Conservation (phyloP, 2,888 invertebrate species). For the Chloroclysta siterata region DNA sequence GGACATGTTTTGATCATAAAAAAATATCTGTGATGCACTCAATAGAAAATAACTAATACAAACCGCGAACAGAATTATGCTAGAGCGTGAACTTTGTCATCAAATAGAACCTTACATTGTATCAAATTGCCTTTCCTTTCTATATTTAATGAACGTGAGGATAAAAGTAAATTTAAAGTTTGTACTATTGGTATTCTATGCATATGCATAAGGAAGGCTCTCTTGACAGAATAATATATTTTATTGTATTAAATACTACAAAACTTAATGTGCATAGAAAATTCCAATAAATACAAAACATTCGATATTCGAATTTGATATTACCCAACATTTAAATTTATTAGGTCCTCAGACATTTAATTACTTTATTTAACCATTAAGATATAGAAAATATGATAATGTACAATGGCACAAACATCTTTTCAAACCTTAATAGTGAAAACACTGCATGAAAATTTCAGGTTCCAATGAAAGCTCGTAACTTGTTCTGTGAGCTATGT, state of each 20-base stretch:
- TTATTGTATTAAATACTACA: neutral
- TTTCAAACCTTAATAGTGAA: neutral
- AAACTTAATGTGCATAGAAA: slow-evolving; percentile 7
- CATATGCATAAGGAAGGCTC: slow-evolving; percentile 2
- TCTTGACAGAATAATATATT: no score
- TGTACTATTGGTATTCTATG: slow-evolving; percentile 13
- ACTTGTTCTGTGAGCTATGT: slow-evolving; percentile 78
- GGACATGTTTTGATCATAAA: no score
- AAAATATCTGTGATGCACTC: no score
- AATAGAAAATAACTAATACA: no score
- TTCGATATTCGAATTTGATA: neutral
- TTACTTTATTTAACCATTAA: no score
- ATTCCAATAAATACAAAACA: neutral
- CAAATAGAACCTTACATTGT: slow-evolving; percentile 70
- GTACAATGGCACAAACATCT: no score
- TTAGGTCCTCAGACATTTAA: no score
- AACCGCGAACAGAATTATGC: neutral
- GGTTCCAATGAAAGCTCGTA: slow-evolving; percentile 67
- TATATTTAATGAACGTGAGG: slow-evolving; percentile 50
- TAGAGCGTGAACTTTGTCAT: slow-evolving; percentile 68
- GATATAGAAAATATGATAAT: no score
- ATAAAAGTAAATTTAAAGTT: slow-evolving; percentile 23
- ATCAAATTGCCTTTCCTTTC: slow-evolving; percentile 65
- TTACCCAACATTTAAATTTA: neutral
- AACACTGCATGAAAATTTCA: slow-evolving; percentile 43